Evolutionary conservation across 2,113 vertebrate species (phyloP), one percentile per base, ranked within the genome.

Genomic region (Polyodon spathula): DNA sequence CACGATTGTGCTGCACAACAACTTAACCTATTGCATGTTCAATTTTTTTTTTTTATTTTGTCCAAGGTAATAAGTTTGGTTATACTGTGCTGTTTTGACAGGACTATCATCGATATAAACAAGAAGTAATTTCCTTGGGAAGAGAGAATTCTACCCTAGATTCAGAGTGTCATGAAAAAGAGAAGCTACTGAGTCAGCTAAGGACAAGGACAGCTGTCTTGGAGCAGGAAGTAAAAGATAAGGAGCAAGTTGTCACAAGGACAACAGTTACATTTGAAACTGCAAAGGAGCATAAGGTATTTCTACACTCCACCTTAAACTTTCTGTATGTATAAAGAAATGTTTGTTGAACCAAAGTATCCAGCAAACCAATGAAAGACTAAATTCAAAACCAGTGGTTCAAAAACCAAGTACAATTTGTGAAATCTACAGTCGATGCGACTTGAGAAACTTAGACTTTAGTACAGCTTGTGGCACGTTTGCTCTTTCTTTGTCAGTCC

Each of bases 141-240:
- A 60, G 54, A 62, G 78, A 67, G 48, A 66, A 37, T 1, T 9
- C 55, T 37, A 69, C 44, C 57, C 51, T 72, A 48, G 70, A 72
- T 43, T 42, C 9, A 0, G 71, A 69, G 10, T 62, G 46, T 12
- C 6, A 52, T 6, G 53, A 70, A 43, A 74, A 68, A 12, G 60
- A 70, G 6, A 56, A 68, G 41, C 5, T 57, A 10, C 12, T 63
- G 37, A 73, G 70, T 39, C 27, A 67, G 27, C 40, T 63, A 2
- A 60, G 16, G 12, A 54, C 58, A 16, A 4, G 37, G 50, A 61
- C 63, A 60, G 66, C 64, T 63, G 55, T 43, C 40, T 9, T 63
- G 44, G 51, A 71, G 63, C 11, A 66, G 57, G 61, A 73, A 69
- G 27, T 71, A 15, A 71, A 69, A 48, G 40, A 63, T 15, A 68